Base-by-base conservation (phyloP, 2,888 invertebrate species). In the Hartigia nigra region DNA sequence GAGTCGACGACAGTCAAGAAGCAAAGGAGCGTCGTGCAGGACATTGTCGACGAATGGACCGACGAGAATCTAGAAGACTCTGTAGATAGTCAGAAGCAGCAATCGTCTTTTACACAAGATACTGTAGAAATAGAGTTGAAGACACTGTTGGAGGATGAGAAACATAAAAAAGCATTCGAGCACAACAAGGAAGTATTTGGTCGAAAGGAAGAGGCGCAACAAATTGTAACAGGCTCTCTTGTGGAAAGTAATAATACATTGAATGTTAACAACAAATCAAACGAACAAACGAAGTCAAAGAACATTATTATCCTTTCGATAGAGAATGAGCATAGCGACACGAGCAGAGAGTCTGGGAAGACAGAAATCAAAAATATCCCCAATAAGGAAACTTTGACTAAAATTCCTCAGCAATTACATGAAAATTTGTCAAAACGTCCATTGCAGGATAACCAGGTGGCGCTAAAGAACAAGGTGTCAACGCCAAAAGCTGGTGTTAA, bases 41-140 rank as follows among this genome's bases (percentile, higher is more conserved):
- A 90, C 77, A 91, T 91, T 12, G 91, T 91, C 79, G 90, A 91
- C 74, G 91, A 91, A 77, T 91, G 91, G 91, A 87, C 87, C 12
- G 91, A 89, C 72, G 91, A 91, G 74, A 89, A 89, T 82, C 81
- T 80, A 0, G 91, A 91, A 11, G 91, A 91, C 12, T 69, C 74
- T 37, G 86, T 86, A 14, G 74, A 78, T 12, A 79, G 77, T 35
- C 85, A 86, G 23, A 80, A 12, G 77, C 82, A 84, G 31, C 81
- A 83, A 1, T 70, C 79, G 9, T 70, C 82, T 1, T 87, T 86
- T 69, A 76, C 82, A 0, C 86, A 88, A 4, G 91, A 90, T 37
- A 83, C 87, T 0, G 91, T 91, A 1, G 91, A 91, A 78, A 84
- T 89, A 75, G 88, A 91, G 76, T 78, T 91, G 55, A 88, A 90